Evolutionary conservation across 1,140 invertebrate genomes (phyloP), one percentile per base, ranked within the genome.

Genomic region (Drosophila teissieri): DNA sequence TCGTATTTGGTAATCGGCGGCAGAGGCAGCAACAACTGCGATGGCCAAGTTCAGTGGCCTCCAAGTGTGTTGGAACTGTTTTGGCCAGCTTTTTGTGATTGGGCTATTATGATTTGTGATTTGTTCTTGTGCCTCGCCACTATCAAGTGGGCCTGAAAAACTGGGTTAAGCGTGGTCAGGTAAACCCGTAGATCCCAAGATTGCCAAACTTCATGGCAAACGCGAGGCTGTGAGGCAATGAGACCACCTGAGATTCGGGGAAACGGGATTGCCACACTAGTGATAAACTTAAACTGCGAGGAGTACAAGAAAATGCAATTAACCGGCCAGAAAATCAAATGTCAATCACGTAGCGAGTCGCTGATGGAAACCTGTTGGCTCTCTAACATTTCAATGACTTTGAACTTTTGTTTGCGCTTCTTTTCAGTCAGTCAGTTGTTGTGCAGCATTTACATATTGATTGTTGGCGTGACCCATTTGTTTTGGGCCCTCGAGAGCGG

Each of bases 381-480:
- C 73, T 77, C 73, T 69, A 82, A 83, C 75, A 64, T 88, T 88
- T 88, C 82, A 83, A 86, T 86, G 83, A 86, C 84, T 86, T 86
- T 89, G 83, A 86, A 86, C 84, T 85, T 80, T 80, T 52, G 24
- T 60, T 58, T 37, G 46, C 44, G 48, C 27, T 39, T 52, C 46
- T 44, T 17, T 17, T 24, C 22, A 17, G 39, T 51, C 11, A 4
- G 34, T 55, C n/a, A 10, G 14, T 27, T 45, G 60, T 45, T 63
- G 37, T 52, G 45, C 56, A 64, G 56, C 79, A 78, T 88, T 79
- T 51, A 76, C 79, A 88, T 86, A 82, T 86, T 77, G 70, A 83
- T 88, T 81, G 61, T 86, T 86, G 63, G 80, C 67, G 76, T 86
- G 84, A 88, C 83, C 83, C 75, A 86, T 86, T 89, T 85, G 40